A percentile compares a stretch with the other conserved stretches of the same genome.
These are phyloP conservation scores for Rhyacichthys aspro DNA, from an alignment of 2,797 vertebrate species.

Conservation along the genomic window DNA sequence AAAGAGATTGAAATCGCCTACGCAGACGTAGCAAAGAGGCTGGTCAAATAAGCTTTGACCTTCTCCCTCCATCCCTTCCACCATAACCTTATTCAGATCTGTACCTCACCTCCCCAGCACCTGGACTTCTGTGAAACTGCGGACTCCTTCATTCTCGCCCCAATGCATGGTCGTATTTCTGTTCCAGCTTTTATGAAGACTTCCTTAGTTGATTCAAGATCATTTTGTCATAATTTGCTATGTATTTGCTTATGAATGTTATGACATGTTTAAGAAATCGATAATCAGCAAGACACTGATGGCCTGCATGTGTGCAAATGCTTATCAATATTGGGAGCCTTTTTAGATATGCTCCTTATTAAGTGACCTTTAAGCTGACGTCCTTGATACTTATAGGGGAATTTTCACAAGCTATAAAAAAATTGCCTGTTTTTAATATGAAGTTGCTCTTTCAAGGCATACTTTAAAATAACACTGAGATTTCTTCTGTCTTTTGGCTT, in stretches of 20 bases:
- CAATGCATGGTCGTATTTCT: slow-evolving; percentile 41
- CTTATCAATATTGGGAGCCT: slow-evolving; percentile 44
- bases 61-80: not conserved
- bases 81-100: not conserved
- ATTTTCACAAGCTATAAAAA: slow-evolving; percentile 38
- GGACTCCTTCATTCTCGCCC: slow-evolving; percentile 72
- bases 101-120: slow-evolving; percentile 33
- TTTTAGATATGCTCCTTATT: slow-evolving; percentile 35
- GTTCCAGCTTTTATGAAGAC: slow-evolving; percentile 48
- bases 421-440: slow-evolving; percentile 44
- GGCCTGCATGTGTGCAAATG: slow-evolving; percentile 31
- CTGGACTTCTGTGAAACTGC: slow-evolving; percentile 71
- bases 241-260: slow-evolving; percentile 43
- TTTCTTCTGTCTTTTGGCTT: slow-evolving; percentile 41
- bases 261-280: slow-evolving; percentile 9
- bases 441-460: slow-evolving; percentile 44
- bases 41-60: slow-evolving; percentile 86
- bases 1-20: slow-evolving; percentile 98
- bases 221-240: slow-evolving; percentile 27
- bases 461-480: slow-evolving; percentile 51
- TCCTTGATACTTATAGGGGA: slow-evolving; percentile 34
- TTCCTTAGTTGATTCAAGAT: slow-evolving; percentile 40
- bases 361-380: slow-evolving; percentile 67
- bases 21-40: slow-evolving; percentile 95
- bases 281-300: slow-evolving; percentile 35